These are phyloP conservation scores for Chromoteleia sp. DNA, from an alignment of 2,888 invertebrate species.

Conservation along the genomic window DNA sequence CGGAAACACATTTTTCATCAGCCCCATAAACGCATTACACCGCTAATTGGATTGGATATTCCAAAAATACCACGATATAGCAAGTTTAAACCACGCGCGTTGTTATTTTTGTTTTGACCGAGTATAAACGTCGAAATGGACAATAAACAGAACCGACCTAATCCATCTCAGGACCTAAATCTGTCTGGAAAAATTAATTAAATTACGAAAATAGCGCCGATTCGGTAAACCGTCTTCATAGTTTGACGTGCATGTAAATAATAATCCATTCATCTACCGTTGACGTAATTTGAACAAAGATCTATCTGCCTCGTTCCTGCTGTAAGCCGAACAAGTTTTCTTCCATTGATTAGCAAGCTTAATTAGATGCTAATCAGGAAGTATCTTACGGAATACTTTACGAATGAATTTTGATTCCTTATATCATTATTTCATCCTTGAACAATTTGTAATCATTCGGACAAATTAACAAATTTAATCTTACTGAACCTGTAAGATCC, in stretches of 20 bases:
- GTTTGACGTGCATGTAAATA: constrained; percentile 39
- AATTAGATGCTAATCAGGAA: constrained; percentile 54
- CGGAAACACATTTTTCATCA: constrained; percentile 15
- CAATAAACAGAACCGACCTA: not conserved
- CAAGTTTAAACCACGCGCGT: constrained; percentile 3
- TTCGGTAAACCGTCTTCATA: not conserved
- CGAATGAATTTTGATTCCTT: constrained; percentile 37
- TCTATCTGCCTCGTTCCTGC: constrained; percentile 7
- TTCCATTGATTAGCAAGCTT: constrained; percentile 54
- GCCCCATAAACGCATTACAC: constrained; percentile 1
- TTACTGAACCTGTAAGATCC: not conserved
- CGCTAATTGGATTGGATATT: constrained; percentile 17
- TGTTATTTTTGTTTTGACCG: too few species aligned
- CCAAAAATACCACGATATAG: not conserved
- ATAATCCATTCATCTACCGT: constrained; percentile 34
- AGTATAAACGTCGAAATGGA: too few species aligned
- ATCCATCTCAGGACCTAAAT: not conserved
- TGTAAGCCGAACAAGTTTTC: constrained; percentile 40
- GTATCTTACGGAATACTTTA: constrained; percentile 26
- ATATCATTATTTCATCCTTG: constrained; percentile 19
- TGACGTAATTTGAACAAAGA: constrained; percentile 42
- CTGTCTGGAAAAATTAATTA: constrained; percentile 19
- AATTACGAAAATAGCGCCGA: constrained; percentile 12
- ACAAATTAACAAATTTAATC: constrained; percentile 5
- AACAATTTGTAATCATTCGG: not conserved